These are phyloP conservation scores for Pyralis farinalis DNA, from an alignment of 2,888 invertebrate genomes.

Conservation along the genomic window DNA sequence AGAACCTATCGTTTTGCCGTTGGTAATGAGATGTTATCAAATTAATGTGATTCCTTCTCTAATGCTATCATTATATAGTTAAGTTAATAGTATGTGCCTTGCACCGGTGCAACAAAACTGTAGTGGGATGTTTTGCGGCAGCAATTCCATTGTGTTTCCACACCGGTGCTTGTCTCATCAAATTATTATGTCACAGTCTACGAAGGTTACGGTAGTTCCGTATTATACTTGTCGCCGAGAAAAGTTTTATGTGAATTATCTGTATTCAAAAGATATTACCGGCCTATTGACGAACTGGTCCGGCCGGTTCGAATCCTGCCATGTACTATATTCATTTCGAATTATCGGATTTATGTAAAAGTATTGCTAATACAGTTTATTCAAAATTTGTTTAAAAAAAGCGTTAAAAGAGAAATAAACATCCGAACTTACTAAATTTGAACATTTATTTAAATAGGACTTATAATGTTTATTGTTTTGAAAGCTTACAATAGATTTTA, in stretches of 20 bases:
- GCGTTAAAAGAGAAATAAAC: no score
- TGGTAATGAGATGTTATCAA: no score
- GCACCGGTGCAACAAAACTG: slow-evolving; percentile 36
- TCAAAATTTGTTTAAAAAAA: no score
- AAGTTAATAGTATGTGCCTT: slow-evolving; percentile 27
- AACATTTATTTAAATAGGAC: no score
- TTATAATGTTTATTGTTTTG: not conserved
- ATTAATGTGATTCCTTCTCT: not conserved
- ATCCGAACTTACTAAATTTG: no score
- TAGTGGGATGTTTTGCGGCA: slow-evolving; percentile 33
- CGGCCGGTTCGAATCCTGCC: no score
- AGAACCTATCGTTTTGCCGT: no score
- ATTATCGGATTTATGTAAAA: no score
- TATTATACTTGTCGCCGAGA: slow-evolving; percentile 15
- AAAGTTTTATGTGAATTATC: slow-evolving; percentile 9
- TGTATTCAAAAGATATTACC: slow-evolving; percentile 1
- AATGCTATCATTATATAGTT: slow-evolving; percentile 3
- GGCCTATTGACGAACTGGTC: no score
- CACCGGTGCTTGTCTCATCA: slow-evolving; percentile 54
- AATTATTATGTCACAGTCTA: slow-evolving; percentile 52
- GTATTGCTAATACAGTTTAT: no score
- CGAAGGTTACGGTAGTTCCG: slow-evolving; percentile 39
- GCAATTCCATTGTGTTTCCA: slow-evolving; percentile 63
- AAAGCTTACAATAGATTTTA: slow-evolving; percentile 14
- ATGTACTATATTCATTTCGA: no score